phyloP scores from a whole-genome alignment of 2,797 vertebrate genomes.

The Cephalopachus bancanus region DNA sequence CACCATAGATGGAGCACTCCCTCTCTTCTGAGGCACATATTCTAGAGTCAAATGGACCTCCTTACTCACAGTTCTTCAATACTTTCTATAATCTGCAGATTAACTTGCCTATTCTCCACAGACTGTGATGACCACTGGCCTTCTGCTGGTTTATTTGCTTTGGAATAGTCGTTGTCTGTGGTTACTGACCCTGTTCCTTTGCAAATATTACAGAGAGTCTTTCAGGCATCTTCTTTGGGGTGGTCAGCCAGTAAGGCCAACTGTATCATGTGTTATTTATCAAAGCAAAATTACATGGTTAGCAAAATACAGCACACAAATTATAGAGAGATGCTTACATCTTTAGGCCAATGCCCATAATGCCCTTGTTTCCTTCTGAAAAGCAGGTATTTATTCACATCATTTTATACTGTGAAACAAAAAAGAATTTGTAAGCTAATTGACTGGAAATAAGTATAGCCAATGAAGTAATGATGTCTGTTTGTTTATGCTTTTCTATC shows the following conservation, averaged over 20 bases:
- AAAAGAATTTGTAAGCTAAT: constrained; percentile 81
- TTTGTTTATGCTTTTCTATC: constrained; percentile 82
- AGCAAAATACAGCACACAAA: constrained; percentile 82
- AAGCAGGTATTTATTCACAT: constrained; percentile 85
- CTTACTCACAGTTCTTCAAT: not conserved
- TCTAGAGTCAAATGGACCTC: not conserved
- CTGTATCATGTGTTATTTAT: constrained; percentile 87
- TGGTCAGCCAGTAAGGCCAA: constrained; percentile 72
- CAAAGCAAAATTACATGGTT: constrained; percentile 89
- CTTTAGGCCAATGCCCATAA: constrained; percentile 64
- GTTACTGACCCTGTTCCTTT: constrained; percentile 85
- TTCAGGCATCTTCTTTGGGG: constrained; percentile 68
- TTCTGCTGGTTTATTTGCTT: constrained; percentile 82
- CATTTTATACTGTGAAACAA: constrained; percentile 38
- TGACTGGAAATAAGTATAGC: constrained; percentile 83
- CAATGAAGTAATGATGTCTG: constrained; percentile 80
- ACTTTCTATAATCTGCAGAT: constrained; percentile 17
- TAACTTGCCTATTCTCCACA: constrained; percentile 36
- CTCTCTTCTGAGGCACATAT: not conserved
- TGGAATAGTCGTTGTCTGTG: constrained; percentile 76
- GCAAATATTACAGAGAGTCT: constrained; percentile 76
- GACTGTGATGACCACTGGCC: constrained; percentile 25
- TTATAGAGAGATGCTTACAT: constrained; percentile 85
- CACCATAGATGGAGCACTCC: not conserved
- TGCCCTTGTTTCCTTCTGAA: constrained; percentile 73